Conservation (phyloP, 1,140 invertebrate species). For the Drepana arcuata region DNA sequence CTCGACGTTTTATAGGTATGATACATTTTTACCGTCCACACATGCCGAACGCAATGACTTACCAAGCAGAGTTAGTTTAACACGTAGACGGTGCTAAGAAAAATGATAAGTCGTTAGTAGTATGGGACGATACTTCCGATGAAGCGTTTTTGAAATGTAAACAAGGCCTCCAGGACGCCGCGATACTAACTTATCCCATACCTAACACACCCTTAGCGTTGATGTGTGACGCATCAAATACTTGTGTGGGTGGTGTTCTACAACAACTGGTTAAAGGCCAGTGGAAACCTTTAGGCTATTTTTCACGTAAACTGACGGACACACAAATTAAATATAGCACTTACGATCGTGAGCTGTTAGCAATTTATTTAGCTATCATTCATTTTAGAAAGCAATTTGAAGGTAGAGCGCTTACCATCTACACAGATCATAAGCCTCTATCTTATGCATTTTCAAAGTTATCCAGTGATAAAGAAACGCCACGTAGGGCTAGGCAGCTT, state of each 20-base stretch:
- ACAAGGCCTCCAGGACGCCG: background rate
- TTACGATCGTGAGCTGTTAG: background rate
- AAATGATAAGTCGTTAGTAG: background rate
- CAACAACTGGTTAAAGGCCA: background rate
- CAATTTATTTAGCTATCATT: background rate
- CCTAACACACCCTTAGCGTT: background rate
- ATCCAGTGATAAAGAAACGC: background rate
- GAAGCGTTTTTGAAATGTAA: background rate
- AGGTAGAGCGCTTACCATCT: background rate
- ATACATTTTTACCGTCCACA: constrained; percentile 3
- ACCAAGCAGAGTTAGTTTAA: background rate
- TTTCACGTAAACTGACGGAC: background rate
- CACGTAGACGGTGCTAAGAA: background rate
- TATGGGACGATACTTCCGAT: background rate
- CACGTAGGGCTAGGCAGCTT: background rate
- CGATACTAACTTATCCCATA: background rate
- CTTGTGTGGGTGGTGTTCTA: background rate
- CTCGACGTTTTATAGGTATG: constrained; percentile 5
- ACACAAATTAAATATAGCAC: background rate
- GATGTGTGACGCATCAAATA: background rate
- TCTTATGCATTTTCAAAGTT: background rate
- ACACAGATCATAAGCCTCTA: background rate
- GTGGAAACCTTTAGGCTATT: background rate
- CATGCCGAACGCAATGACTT: background rate
- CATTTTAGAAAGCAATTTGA: too few relatives aligned